phyloP scores from a whole-genome alignment of 2,888 invertebrate species.

The Agriopis leucophaearia region DNA sequence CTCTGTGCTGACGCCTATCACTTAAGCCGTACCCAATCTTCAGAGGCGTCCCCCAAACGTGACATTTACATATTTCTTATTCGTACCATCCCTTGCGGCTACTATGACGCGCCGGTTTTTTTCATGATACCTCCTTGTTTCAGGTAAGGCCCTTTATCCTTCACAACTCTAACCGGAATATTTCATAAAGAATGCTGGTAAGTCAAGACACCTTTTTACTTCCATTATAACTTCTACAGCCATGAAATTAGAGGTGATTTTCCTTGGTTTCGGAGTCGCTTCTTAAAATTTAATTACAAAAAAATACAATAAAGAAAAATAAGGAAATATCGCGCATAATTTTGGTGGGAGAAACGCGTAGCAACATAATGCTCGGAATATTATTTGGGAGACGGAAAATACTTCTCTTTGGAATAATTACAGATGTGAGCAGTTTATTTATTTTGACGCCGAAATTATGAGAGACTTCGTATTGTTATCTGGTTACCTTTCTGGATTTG shows the following conservation, averaged over 20 bases:
- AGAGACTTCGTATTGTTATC: background rate
- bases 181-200: slow-evolving; percentile 45
- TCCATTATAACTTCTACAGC: slow-evolving; percentile 25
- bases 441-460: slow-evolving; percentile 13
- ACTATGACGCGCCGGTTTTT: slow-evolving; percentile 59
- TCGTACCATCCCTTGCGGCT: slow-evolving; percentile 54
- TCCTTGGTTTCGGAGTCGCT: background rate
- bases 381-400: slow-evolving; percentile 42
- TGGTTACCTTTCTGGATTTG: background rate
- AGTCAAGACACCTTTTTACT: slow-evolving; percentile 32
- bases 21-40: background rate
- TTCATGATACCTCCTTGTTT: slow-evolving; percentile 67
- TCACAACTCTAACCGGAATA: slow-evolving; percentile 52
- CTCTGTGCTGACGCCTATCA: slow-evolving; percentile 7
- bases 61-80: slow-evolving; percentile 62
- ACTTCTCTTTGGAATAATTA: slow-evolving; percentile 40
- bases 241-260: slow-evolving; percentile 10
- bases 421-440: slow-evolving; percentile 19
- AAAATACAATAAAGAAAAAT: slow-evolving; percentile 42
- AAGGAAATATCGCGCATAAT: slow-evolving; percentile 41
- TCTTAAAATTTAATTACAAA: slow-evolving; percentile 47
- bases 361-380: slow-evolving; percentile 46
- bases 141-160: slow-evolving; percentile 69
- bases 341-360: slow-evolving; percentile 34
- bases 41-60: slow-evolving; percentile 40